Evolutionary conservation across 2,113 vertebrate species (phyloP).

Genomic region (Sylvia atricapilla): DNA sequence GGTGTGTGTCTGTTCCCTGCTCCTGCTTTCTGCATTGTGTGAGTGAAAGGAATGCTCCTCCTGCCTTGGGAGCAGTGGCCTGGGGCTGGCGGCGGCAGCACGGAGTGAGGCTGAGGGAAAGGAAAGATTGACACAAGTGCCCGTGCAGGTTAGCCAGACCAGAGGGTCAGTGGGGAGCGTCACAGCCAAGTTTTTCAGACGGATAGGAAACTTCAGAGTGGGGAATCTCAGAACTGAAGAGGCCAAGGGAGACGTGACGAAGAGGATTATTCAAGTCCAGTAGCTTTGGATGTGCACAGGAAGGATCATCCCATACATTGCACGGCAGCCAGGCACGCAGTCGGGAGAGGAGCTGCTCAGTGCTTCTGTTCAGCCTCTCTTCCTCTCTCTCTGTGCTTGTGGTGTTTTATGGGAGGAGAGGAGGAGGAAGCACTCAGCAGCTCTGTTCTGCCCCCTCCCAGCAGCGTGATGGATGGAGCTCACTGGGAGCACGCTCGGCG

Average conservation of each 20-base stretch:
- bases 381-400: neutral
- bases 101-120: fast-evolving
- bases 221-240: neutral
- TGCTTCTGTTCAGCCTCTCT: neutral
- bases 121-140: neutral
- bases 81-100: fast-evolving
- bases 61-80: neutral
- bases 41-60: neutral
- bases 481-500: fast-evolving
- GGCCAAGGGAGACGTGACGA: neutral
- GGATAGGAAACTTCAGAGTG: neutral
- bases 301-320: fast-evolving
- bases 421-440: neutral
- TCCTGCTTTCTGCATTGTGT: neutral
- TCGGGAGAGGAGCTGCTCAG: neutral
- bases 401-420: neutral
- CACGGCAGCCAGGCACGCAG: fast-evolving
- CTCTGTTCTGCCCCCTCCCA: neutral
- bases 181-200: neutral
- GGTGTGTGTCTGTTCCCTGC: neutral
- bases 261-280: neutral
- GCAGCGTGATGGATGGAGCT: neutral
- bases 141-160: neutral
- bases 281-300: neutral
- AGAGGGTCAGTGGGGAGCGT: neutral